Percentiles rank a stretch among this genome's conserved stretches.
Evolutionary conservation across 2,797 vertebrate species (phyloP).

Genomic region (Carapus acus): DNA sequence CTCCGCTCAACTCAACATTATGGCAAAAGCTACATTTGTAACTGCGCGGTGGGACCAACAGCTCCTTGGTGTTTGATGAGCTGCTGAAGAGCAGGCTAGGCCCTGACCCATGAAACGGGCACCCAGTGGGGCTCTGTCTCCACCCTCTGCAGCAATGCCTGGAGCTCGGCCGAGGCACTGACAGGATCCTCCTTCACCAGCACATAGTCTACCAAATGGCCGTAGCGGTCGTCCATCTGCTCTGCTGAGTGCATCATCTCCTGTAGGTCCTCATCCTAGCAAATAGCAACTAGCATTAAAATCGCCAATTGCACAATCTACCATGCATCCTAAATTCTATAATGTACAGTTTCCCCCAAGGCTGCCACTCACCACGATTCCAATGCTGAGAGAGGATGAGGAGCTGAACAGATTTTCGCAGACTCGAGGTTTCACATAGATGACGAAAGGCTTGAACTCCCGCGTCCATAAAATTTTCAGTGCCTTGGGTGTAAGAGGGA

Average conservation of each 20-base stretch:
- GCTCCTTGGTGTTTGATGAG: not conserved
- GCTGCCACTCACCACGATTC: constrained; percentile 67
- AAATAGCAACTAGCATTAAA: constrained; percentile 2
- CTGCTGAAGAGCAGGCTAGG: constrained; percentile 49
- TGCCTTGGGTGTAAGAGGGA: constrained; percentile 72
- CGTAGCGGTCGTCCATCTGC: constrained; percentile 80
- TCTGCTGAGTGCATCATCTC: constrained; percentile 83
- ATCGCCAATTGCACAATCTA: no score
- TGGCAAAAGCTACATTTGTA: no score
- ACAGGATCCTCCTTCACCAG: constrained; percentile 83
- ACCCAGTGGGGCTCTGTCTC: constrained; percentile 84
- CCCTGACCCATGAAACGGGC: constrained; percentile 82
- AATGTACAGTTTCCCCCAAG: not conserved
- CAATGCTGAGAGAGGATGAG: constrained; percentile 68
- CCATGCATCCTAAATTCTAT: no score
- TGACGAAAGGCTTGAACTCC: constrained; percentile 86
- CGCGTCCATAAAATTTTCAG: constrained; percentile 80
- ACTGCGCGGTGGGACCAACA: no score
- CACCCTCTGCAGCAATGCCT: constrained; percentile 76
- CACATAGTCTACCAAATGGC: constrained; percentile 83
- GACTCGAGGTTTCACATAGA: constrained; percentile 83
- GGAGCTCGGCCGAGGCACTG: constrained; percentile 78
- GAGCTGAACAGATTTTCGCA: constrained; percentile 63
- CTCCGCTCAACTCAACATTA: no score
- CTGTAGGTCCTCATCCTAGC: constrained; percentile 82